Percentiles rank a stretch among this genome's conserved stretches.
These are phyloP conservation scores for Branchellion lobata DNA, from an alignment of 2,888 invertebrate species.

Conservation along the genomic window DNA sequence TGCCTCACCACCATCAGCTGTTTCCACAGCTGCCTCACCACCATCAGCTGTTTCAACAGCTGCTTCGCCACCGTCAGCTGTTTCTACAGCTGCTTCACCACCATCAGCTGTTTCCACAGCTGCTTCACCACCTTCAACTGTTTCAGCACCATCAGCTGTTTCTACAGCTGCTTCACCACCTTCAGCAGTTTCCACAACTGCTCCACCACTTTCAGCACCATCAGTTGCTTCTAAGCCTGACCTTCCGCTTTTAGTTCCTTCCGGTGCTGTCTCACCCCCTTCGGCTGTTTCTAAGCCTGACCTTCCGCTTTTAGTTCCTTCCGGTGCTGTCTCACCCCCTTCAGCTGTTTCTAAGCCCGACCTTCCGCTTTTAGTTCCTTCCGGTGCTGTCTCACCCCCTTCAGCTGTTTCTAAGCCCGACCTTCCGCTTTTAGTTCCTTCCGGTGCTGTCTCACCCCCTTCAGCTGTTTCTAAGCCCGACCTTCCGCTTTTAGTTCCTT, in stretches of 20 bases:
- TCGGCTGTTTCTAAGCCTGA: background rate
- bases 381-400: background rate
- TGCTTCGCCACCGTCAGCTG: conserved; percentile 59
- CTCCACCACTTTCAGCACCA: background rate
- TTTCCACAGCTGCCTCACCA: conserved; percentile 55
- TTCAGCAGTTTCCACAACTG: background rate
- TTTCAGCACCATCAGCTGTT: conserved; percentile 21
- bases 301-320: background rate
- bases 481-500: background rate
- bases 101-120: background rate
- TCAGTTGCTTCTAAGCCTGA: background rate
- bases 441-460: background rate
- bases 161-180: background rate
- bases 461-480: background rate
- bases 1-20: conserved; percentile 49
- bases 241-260: background rate
- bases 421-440: background rate
- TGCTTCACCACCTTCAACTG: background rate
- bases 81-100: conserved; percentile 59
- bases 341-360: background rate
- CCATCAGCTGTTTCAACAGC: conserved; percentile 49
- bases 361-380: background rate
- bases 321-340: background rate
- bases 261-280: background rate
- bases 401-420: background rate